Evolutionary conservation across 2,113 vertebrate genomes (phyloP), one percentile per base, ranked within the genome.

Genomic region (Syngnathus floridae): DNA sequence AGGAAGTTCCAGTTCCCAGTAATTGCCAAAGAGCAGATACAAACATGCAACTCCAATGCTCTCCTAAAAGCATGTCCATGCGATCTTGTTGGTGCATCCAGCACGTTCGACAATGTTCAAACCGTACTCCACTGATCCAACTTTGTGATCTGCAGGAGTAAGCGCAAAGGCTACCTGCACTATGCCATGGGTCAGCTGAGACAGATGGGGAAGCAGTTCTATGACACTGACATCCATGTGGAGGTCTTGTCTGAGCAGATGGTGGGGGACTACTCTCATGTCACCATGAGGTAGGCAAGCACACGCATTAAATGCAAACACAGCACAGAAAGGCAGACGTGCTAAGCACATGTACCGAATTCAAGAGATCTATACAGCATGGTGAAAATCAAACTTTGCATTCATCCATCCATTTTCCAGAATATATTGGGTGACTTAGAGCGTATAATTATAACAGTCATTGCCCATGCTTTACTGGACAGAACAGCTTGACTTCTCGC

Each of bases 141-240:
- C 2, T 37, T 8, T 74, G 49, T 61, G 36, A 52, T 46, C 54
- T 69, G 40, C 74, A 91, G 91, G 88, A 92, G 89, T 70, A 92
- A 91, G 16, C 70, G 84, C 36, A 90, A 91, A 73, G 90, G 86
- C 26, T 91, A 90, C 75, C 79, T 91, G 64, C 88, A 92, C 76
- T 91, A 91, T 3, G 90, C 89, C 78, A 91, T 90, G 90, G 90
- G 90, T 16, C 88, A 91, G 76, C 86, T 92, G 56, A 81, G 88
- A 66, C 90, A 91, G 86, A 92, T 91, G 89, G 86, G 90, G 26
- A 91, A 90, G 49, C 90, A 91, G 75, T 92, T 91, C 82, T 90
- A 91, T 0, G 88, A 91, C 82, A 89, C 87, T 0, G 88, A 91
- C 81, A 91, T 92, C 65, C 86, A 90, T 19, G 89, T 91, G 73